These are phyloP conservation scores for Calliphora vomitoria DNA, from an alignment of 2,888 invertebrate genomes.

Conservation along the genomic window DNA sequence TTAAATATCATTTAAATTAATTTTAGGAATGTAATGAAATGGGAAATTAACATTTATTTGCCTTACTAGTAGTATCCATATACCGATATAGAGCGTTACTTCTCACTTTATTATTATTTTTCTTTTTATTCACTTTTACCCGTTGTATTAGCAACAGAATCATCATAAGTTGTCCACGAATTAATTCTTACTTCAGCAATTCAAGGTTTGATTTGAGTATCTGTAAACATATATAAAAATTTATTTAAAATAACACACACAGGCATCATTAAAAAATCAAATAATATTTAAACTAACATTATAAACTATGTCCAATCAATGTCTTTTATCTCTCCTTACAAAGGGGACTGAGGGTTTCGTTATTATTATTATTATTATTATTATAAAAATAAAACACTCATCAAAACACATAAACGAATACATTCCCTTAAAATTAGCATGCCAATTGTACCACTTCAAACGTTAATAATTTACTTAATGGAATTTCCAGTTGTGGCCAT, in stretches of 20 bases:
- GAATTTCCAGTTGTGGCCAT: slow-evolving; percentile 80
- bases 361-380: no score
- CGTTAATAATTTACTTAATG: slow-evolving; percentile 75
- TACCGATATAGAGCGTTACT: no score
- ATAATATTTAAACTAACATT: slow-evolving; percentile 31
- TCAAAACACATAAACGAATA: slow-evolving; percentile 23
- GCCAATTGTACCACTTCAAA: slow-evolving; percentile 63
- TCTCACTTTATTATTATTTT: background rate
- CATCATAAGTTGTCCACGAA: background rate
- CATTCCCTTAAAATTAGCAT: slow-evolving; percentile 69
- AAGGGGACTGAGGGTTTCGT: slow-evolving; percentile 33
- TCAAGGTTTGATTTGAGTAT: background rate
- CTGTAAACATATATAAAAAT: slow-evolving; percentile 3
- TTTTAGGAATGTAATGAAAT: no score
- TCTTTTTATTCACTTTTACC: slow-evolving; percentile 42
- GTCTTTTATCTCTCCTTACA: slow-evolving; percentile 46
- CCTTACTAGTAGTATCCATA: no score
- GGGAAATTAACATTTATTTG: no score
- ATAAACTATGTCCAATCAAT: slow-evolving; percentile 20
- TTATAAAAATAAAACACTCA: slow-evolving; percentile 11
- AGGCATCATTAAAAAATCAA: background rate
- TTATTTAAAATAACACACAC: slow-evolving; percentile 9
- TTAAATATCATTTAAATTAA: no score
- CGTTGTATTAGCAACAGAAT: background rate
- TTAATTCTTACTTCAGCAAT: background rate